A percentile compares a stretch with the other conserved stretches of the same genome.
phyloP scores from a whole-genome alignment of 2,797 vertebrate species.

The Schizopygopsis pylzovi region DNA sequence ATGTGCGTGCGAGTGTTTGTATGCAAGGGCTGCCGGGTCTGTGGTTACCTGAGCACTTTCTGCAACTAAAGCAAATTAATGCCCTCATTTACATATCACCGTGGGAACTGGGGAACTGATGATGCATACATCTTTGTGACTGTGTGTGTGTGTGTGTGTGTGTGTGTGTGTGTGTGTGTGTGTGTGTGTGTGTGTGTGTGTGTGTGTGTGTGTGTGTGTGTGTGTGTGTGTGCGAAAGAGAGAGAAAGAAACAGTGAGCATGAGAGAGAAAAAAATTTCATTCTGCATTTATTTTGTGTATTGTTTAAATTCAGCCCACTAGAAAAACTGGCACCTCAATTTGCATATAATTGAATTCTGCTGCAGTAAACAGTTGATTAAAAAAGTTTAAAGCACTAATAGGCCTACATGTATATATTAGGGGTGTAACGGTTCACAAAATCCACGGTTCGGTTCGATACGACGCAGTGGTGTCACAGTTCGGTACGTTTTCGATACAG shows the following conservation, averaged over 20 bases:
- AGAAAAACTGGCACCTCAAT: slow-evolving; percentile 7
- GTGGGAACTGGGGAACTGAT: slow-evolving; percentile 54
- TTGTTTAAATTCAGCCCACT: slow-evolving; percentile 32
- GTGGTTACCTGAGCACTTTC: slow-evolving; percentile 49
- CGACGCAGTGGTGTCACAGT: no score
- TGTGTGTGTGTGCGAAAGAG: not conserved
- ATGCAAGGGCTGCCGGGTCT: slow-evolving; percentile 8
- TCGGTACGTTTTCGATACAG: no score
- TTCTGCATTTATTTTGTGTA: slow-evolving; percentile 33
- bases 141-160: not conserved
- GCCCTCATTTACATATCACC: slow-evolving; percentile 57
- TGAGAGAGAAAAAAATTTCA: slow-evolving; percentile 33
- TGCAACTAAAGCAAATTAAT: slow-evolving; percentile 54
- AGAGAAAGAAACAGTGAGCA: slow-evolving; percentile 15
- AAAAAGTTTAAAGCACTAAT: not conserved
- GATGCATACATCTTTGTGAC: slow-evolving; percentile 40
- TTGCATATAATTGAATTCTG: slow-evolving; percentile 31
- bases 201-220: not conserved
- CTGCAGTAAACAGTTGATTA: slow-evolving; percentile 26
- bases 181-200: not conserved
- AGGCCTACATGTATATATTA: no score
- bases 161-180: not conserved
- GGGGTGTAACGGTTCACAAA: no score
- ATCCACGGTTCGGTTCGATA: no score
- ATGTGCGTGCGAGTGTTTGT: slow-evolving; percentile 13